These are phyloP conservation scores for Troides oblongomaculatus DNA, from an alignment of 2,888 invertebrate species.

Conservation along the genomic window DNA sequence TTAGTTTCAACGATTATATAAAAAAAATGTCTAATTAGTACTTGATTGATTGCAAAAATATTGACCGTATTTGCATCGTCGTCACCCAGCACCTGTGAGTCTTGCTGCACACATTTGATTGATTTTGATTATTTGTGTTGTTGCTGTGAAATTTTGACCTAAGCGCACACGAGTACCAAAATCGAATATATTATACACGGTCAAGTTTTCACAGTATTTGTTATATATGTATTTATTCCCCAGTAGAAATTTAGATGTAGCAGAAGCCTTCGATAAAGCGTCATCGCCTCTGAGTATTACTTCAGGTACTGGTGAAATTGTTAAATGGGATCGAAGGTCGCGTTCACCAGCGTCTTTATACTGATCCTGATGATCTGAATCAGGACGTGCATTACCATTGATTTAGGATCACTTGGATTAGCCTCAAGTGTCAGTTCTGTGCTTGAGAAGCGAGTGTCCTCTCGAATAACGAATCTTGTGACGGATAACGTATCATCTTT, in stretches of 20 bases:
- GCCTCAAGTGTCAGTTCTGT: no score
- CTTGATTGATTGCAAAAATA: conserved; percentile 24
- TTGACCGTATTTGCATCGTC: conserved; percentile 30
- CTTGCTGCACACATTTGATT: conserved; percentile 57
- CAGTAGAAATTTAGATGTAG: conserved; percentile 54
- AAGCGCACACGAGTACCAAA: no score
- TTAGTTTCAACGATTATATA: background rate
- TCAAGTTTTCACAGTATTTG: conserved; percentile 9
- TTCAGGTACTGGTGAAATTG: conserved; percentile 96
- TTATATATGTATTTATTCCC: conserved; percentile 34
- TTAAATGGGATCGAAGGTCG: conserved; percentile 43
- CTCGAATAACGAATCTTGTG: no score
- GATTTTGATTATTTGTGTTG: conserved; percentile 41
- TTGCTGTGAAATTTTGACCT: conserved; percentile 39
- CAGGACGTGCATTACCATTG: conserved; percentile 5
- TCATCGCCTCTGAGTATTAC: conserved; percentile 96
- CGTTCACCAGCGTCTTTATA: conserved; percentile 32
- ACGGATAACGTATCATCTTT: no score
- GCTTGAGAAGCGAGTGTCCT: no score
- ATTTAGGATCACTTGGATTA: background rate
- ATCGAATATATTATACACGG: background rate
- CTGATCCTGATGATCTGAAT: background rate
- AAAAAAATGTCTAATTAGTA: no score
- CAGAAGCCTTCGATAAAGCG: conserved; percentile 57
- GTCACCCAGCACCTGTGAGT: conserved; percentile 50